Base-by-base conservation (phyloP, 2,888 invertebrate species). In the Pristionchus maxplancki region DNA sequence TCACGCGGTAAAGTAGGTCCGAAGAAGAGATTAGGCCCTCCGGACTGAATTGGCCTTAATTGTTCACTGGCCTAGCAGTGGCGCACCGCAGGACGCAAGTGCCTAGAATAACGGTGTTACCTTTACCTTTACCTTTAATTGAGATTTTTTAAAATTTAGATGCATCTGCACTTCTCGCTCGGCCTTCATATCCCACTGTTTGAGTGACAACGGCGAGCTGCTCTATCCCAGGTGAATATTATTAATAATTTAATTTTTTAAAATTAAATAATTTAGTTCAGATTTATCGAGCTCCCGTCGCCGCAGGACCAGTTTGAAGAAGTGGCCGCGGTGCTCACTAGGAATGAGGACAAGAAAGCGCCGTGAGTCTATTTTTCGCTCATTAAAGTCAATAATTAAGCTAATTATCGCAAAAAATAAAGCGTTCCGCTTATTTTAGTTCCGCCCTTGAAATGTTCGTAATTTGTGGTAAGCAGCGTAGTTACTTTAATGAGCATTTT, bases 91-190 rank as follows among this genome's bases (percentile, higher is more conserved):
- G n/a, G n/a, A n/a, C n/a, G n/a, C n/a, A n/a, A n/a, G n/a, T n/a
- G n/a, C n/a, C n/a, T n/a, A n/a, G n/a, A n/a, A n/a, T n/a, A n/a
- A n/a, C n/a, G n/a, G n/a, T n/a, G n/a, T n/a, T n/a, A n/a, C n/a
- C n/a, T 8, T 58, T 58, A 5, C 64, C 64, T n/a, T n/a, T n/a
- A n/a, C n/a, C n/a, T n/a, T n/a, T n/a, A n/a, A n/a, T n/a, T n/a
- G 24, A 24, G 13, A 31, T 64, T 64, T 5, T 11, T 64, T 11
- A 78, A 3, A 44, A 2, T 84, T 53, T n/a, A 84, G 84, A 13
- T 84, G 84, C 40, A 28, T 84, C 31, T 84, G 50, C 37, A 84
- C 84, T 17, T 84, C 84, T 58, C 84, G 84, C 17, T 62, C 84
- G 15, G 84, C 40, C 40, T 40, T 84, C 58, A 0, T 28, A 0